A percentile compares a stretch with the other conserved stretches of the same genome.
These are phyloP conservation scores for Ranitomeya variabilis DNA, from an alignment of 2,113 vertebrate genomes.

Conservation along the genomic window DNA sequence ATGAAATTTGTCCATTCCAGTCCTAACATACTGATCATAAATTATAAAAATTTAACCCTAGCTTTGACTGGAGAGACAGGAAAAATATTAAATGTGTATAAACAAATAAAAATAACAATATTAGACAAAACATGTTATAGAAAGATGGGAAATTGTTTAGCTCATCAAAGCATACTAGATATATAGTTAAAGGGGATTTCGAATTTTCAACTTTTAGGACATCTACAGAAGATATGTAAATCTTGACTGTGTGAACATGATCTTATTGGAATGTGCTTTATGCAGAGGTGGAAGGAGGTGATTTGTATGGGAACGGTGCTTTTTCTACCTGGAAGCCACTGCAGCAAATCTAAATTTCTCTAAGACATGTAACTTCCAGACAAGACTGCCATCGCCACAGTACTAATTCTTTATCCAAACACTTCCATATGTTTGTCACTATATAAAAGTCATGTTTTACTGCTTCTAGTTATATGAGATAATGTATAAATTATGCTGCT, in stretches of 20 bases:
- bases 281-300: background rate
- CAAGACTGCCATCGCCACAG: background rate
- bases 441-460: constrained; percentile 23
- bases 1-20: too few species aligned
- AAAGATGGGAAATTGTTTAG: too few species aligned
- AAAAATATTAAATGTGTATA: too few species aligned
- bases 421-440: constrained; percentile 34
- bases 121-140: too few species aligned
- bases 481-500: background rate
- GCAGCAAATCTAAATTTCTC: background rate
- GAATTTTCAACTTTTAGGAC: too few species aligned
- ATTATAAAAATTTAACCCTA: too few species aligned
- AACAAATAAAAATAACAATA: too few species aligned
- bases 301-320: background rate
- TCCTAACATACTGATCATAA: too few species aligned
- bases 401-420: constrained; percentile 24
- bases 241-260: background rate
- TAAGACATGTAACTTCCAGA: constrained; percentile 17
- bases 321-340: background rate
- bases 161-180: too few species aligned
- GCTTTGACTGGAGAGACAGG: too few species aligned
- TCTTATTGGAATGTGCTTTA: background rate
- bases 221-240: background rate
- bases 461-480: background rate
- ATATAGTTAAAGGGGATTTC: too few species aligned